phyloP scores from a whole-genome alignment of 2,888 invertebrate species.

The Napeogenes inachia region DNA sequence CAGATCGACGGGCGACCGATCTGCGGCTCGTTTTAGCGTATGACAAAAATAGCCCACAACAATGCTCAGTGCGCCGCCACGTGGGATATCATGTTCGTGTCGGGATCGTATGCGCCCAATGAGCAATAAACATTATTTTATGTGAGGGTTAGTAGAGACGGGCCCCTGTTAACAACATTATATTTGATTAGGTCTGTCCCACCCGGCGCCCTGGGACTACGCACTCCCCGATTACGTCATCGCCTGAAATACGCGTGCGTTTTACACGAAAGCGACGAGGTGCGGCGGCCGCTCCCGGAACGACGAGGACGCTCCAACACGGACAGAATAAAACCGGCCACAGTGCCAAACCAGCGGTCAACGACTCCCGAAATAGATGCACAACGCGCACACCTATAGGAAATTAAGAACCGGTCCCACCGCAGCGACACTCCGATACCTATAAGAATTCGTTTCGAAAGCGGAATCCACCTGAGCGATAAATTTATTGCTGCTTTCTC shows the following conservation, averaged over 20 bases:
- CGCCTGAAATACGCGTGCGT: constrained; percentile 55
- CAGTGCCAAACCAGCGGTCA: constrained; percentile 69
- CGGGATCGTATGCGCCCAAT: constrained; percentile 46
- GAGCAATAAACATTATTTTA: constrained; percentile 48
- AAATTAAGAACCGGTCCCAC: constrained; percentile 68
- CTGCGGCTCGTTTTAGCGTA: constrained; percentile 29
- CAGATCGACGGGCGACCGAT: constrained; percentile 20
- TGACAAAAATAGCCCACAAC: constrained; percentile 34
- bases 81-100: constrained; percentile 32
- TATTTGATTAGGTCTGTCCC: constrained; percentile 51
- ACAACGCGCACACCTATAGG: constrained; percentile 63
- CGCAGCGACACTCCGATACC: constrained; percentile 52
- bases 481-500: constrained; percentile 64
- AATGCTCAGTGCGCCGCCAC: constrained; percentile 30
- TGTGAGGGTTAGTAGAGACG: constrained; percentile 41
- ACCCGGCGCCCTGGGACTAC: constrained; percentile 47
- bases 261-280: constrained; percentile 38
- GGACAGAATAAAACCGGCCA: constrained; percentile 54
- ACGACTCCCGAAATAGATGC: constrained; percentile 76
- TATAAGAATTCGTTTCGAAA: constrained; percentile 72
- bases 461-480: constrained; percentile 68
- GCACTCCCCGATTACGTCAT: constrained; percentile 51
- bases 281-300: constrained; percentile 41
- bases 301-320: constrained; percentile 38
- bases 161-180: constrained; percentile 58